These are phyloP conservation scores for Mantis religiosa DNA, from an alignment of 2,888 invertebrate genomes.

Conservation along the genomic window DNA sequence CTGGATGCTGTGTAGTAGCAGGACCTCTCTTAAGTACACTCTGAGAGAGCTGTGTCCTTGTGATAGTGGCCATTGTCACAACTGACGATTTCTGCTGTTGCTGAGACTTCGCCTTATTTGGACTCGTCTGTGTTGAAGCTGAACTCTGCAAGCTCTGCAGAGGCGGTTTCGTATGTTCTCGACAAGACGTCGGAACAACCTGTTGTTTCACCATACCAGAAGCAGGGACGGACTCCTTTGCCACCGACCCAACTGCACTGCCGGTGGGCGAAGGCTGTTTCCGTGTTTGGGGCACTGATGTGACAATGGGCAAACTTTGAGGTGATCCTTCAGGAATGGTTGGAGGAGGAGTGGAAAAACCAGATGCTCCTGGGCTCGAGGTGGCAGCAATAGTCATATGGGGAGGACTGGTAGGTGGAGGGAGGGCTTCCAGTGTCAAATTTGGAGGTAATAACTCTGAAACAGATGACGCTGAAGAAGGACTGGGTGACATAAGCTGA, in stretches of 20 bases:
- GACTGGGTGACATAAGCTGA: not conserved
- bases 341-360: slow-evolving; percentile 1
- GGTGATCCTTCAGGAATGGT: slow-evolving; percentile 16
- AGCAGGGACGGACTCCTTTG: not conserved
- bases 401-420: not conserved
- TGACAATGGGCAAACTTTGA: slow-evolving; percentile 1
- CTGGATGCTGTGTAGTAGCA: slow-evolving; percentile 34
- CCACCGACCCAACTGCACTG: not conserved
- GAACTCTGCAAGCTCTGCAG: slow-evolving; percentile 24
- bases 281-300: slow-evolving; percentile 9
- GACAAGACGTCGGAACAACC: not conserved
- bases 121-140: slow-evolving; percentile 30
- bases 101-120: slow-evolving; percentile 21
- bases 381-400: not conserved
- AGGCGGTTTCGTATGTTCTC: not conserved
- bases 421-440: slow-evolving; percentile 9
- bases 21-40: not conserved
- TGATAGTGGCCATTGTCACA: not conserved
- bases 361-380: not conserved
- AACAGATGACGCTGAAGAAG: slow-evolving; percentile 2
- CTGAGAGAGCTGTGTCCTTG: not conserved
- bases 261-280: not conserved
- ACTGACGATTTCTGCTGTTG: not conserved
- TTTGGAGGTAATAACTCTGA: slow-evolving; percentile 13
- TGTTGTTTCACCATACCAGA: slow-evolving; percentile 2